A percentile compares a stretch with the other conserved stretches of the same genome.
phyloP scores from a whole-genome alignment of 2,888 invertebrate genomes.

The Leptinotarsa haldemani region DNA sequence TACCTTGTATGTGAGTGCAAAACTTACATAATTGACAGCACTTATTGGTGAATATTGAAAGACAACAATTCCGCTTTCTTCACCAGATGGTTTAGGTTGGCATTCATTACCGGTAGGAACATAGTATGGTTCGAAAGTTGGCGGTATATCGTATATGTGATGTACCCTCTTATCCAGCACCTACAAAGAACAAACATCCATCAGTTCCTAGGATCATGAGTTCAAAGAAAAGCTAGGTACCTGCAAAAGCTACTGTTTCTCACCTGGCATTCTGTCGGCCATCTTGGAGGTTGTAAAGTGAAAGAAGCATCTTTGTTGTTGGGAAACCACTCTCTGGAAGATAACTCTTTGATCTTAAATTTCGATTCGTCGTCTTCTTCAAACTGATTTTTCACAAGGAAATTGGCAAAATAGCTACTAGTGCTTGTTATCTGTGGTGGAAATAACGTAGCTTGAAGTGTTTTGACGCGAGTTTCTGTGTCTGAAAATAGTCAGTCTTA shows the following conservation, averaged over 20 bases:
- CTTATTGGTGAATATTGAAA: constrained; percentile 88
- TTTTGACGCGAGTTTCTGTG: constrained; percentile 68
- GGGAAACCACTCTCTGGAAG: constrained; percentile 72
- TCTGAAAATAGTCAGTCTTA: constrained; percentile 42
- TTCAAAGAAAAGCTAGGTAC: not conserved
- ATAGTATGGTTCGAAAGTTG: constrained; percentile 85
- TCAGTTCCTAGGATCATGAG: not conserved
- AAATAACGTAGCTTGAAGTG: constrained; percentile 76
- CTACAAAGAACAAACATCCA: constrained; percentile 64
- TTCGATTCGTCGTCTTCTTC: constrained; percentile 62
- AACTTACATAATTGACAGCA: constrained; percentile 84
- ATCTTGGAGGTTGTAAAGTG: constrained; percentile 83
- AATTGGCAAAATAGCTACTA: constrained; percentile 72
- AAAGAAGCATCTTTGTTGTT: constrained; percentile 57
- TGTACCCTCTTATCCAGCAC: constrained; percentile 84
- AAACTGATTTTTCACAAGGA: constrained; percentile 72
- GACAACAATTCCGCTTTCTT: constrained; percentile 85
- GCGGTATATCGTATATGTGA: constrained; percentile 80
- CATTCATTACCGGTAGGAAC: constrained; percentile 81
- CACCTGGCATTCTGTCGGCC: constrained; percentile 92
- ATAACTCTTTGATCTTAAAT: constrained; percentile 48
- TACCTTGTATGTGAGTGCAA: not conserved
- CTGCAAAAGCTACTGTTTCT: constrained; percentile 40
- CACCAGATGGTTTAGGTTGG: constrained; percentile 86
- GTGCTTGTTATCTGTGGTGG: constrained; percentile 64